Evolutionary conservation across 2,113 vertebrate genomes (phyloP).

Genomic region (Halcyon senegalensis): DNA sequence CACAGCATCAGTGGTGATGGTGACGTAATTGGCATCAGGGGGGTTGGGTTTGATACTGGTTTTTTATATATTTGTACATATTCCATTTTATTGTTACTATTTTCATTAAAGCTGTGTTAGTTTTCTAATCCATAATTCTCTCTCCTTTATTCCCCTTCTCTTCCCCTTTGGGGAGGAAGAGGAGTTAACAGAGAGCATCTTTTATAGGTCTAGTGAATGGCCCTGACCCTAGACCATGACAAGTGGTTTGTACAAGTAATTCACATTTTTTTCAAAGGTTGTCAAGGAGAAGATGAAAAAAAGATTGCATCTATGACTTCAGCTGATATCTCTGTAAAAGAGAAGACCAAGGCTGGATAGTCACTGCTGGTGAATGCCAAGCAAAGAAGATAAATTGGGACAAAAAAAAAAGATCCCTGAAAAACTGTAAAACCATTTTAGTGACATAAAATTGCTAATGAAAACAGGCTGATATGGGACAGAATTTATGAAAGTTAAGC

Average conservation of each 20-base stretch:
- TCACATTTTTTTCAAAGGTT: background rate
- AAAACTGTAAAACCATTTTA: background rate
- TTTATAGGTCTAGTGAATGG: too few species aligned
- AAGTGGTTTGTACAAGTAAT: background rate
- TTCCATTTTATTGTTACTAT: too few species aligned
- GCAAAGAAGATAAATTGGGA: background rate
- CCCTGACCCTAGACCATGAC: too few species aligned
- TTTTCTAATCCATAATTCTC: too few species aligned
- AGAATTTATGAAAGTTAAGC: background rate
- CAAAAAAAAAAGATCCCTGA: background rate
- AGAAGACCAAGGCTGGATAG: background rate
- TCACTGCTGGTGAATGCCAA: background rate
- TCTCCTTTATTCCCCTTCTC: too few species aligned
- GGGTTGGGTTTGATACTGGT: too few species aligned
- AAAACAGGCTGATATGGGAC: background rate
- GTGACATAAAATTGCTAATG: slow-evolving; percentile 1
- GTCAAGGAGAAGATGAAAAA: background rate
- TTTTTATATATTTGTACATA: too few species aligned
- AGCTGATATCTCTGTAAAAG: background rate
- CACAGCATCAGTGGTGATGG: too few species aligned
- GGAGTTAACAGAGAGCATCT: too few species aligned
- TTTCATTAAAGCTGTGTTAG: too few species aligned
- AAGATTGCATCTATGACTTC: background rate
- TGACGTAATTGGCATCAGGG: too few species aligned
- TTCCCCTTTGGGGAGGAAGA: too few species aligned